A percentile compares a stretch with the other conserved stretches of the same genome.
Evolutionary conservation across 2,113 vertebrate genomes (phyloP).

Genomic region (Semnornis frantzii): DNA sequence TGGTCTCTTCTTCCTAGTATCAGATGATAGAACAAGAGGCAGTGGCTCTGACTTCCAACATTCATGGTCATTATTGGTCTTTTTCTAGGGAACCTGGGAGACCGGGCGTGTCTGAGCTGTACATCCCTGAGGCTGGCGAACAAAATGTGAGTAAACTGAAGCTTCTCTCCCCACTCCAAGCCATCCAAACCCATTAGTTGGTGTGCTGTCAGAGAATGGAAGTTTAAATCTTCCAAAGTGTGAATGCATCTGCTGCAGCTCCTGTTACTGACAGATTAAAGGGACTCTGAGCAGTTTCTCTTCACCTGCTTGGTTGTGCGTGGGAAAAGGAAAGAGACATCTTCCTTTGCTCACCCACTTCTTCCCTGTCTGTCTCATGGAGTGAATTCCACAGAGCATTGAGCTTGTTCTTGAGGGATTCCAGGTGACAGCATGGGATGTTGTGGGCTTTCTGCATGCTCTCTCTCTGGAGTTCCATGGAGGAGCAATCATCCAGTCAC

Average conservation of each 20-base stretch:
- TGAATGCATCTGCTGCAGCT: not conserved
- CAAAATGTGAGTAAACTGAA: slow-evolving; percentile 78
- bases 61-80: not conserved
- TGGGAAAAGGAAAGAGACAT: not conserved
- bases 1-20: no score
- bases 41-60: not conserved
- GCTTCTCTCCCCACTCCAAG: not conserved
- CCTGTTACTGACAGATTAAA: not conserved
- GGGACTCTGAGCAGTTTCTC: not conserved
- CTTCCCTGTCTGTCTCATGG: not conserved
- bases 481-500: not conserved
- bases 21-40: no score
- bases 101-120: slow-evolving; percentile 81
- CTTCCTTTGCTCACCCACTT: not conserved
- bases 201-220: not conserved
- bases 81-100: slow-evolving; percentile 78
- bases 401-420: not conserved
- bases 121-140: slow-evolving; percentile 76
- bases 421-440: not conserved
- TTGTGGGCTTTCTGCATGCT: not conserved
- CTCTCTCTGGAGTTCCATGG: not conserved
- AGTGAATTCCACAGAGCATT: not conserved
- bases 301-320: not conserved
- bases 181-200: not conserved
- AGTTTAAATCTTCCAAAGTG: not conserved